Evolutionary conservation across 2,113 vertebrate species (phyloP), one percentile per base, ranked within the genome.

Genomic region (Takifugu bimaculatus): DNA sequence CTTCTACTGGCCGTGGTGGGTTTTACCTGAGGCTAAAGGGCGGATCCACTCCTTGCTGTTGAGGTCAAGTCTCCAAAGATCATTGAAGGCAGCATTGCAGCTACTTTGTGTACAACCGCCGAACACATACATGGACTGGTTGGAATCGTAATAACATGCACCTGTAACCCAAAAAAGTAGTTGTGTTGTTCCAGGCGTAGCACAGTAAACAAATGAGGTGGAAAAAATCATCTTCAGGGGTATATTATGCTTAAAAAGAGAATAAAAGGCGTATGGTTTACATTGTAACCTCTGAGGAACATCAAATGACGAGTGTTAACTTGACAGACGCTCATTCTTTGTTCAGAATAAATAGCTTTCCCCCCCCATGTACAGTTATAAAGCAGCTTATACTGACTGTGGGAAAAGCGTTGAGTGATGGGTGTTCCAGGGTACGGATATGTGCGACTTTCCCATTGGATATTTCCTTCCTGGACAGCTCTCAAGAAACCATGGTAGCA

Each of bases 11-110:
- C 44, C 2, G 47, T 4, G 28, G 59, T 0, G 5, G n/a, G 54
- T 26, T 68, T 55, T 87, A 99, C 97, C 97, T 90, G 96, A 99
- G 5, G 97, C 96, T 89, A 98, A 90, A 20, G 96, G 97, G 42
- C 97, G 93, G 82, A 99, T 99, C 97, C 97, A 99, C 80, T 98
- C 97, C 83, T 98, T 98, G 88, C 96, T 99, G 75, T 99, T 99
- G 15, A 99, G 93, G 90, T 98, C 97, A 0, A 99, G 94, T 72
- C 97, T 93, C 97, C 97, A 99, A 54, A 99, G 92, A 84, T 99
- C 97, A 13, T 99, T 99, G 85, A 98, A 99, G 63, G 97, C 97
- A 12, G 97, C 95, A 10, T 98, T 99, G 78, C 96, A 98, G 72
- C 96, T 99, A 92, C 96, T 98, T 84, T 98, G 97, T 3, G 97